Evolutionary conservation across 2,888 invertebrate genomes (phyloP), one percentile per base, ranked within the genome.

Genomic region (Drosophila demipolita): DNA sequence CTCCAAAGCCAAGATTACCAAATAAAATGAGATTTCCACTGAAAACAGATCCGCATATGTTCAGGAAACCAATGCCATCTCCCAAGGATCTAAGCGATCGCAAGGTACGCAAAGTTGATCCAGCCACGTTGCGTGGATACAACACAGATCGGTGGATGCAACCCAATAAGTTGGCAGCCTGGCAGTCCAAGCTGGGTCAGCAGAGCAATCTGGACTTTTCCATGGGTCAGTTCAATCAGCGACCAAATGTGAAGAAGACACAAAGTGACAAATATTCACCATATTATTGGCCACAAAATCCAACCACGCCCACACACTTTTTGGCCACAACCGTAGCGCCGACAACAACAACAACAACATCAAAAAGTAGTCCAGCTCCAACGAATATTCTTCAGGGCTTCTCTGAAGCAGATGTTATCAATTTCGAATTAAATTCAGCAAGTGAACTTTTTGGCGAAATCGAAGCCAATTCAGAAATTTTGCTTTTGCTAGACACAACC

Each of bases 101-200:
- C 33, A 84, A 84, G 49, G 75, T 80, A 45, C 87, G 87, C 12
- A 84, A 82, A 54, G 84, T 75, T 17, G 76, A 76, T n/a, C 4
- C 54, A 5, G n/a, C n/a, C 20, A 29, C 1, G n/a, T 66, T 52
- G 3, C 32, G 26, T 0, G 61, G 36, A 33, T 57, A 48, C n/a
- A n/a, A 3, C 66, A 12, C 33, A 9, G n/a, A 65, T 38, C 36
- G n/a, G 15, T 11, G 1, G 11, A 54, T 11, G 6, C 55, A 66
- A 17, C 11, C 61, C 23, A 50, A 55, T 1, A 48, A 49, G 45
- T 9, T 35, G 29, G 49, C 65, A 7, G 48, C 15, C 4, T 29
- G 29, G 29, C 1, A 32, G 8, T 40, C 64, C 1, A 68, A 62
- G 6, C 12, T 52, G 26, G 70, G 58, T 32, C 61, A 66, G 32